Evolutionary conservation across 2,113 vertebrate species (phyloP).

Genomic region (Macrotus californicus): DNA sequence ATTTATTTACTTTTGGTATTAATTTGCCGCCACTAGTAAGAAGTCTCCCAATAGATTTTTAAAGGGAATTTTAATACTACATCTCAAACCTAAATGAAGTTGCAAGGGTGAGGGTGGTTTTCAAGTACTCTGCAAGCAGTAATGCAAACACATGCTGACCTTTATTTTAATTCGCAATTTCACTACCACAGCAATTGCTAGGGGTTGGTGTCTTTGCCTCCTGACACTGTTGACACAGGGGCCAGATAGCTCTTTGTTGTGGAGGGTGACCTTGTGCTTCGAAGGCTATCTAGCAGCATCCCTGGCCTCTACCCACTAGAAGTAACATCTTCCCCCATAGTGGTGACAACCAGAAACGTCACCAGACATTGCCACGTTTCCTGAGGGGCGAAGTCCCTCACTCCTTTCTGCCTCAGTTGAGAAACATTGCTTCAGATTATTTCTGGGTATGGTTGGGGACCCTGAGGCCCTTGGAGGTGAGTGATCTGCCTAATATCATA

Average conservation of each 20-base stretch:
- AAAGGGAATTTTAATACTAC: background rate
- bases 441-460: background rate
- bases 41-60: background rate
- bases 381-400: background rate
- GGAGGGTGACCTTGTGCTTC: background rate
- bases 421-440: background rate
- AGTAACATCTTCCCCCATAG: background rate
- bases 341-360: background rate
- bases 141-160: background rate
- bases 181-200: background rate
- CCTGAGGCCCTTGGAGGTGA: background rate
- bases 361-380: background rate
- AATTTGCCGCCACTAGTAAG: background rate
- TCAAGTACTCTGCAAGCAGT: background rate
- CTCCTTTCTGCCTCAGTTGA: background rate
- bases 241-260: background rate
- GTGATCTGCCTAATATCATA: background rate
- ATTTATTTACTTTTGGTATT: background rate
- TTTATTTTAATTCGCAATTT: slow-evolving; percentile 5
- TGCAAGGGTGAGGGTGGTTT: background rate
- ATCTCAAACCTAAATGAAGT: background rate
- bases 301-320: background rate
- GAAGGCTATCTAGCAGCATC: background rate
- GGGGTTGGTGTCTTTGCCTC: background rate
- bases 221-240: background rate